Conservation (phyloP, 2,797 vertebrate genomes). For the Acanthopagrus latus region DNA sequence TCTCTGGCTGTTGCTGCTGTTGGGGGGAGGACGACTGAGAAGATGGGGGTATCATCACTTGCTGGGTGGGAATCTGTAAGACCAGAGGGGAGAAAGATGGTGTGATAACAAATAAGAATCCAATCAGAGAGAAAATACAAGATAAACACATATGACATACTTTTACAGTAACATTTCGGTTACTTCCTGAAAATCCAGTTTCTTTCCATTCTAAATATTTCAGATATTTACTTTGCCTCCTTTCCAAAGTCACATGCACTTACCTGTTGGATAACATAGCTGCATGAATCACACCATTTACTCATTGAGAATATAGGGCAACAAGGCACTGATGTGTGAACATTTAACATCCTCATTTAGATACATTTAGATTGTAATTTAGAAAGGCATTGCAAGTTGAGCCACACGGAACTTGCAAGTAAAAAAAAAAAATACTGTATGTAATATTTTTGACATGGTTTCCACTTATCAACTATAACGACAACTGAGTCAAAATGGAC, state of each 20-base stretch:
- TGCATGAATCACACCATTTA: constrained; percentile 20
- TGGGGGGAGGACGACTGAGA: constrained; percentile 71
- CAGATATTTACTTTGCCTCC: constrained; percentile 15
- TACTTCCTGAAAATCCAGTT: constrained; percentile 36
- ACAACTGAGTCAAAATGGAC: constrained; percentile 2
- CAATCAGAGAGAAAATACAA: background rate
- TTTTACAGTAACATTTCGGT: background rate
- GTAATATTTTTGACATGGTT: background rate
- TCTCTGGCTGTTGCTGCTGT: constrained; percentile 72
- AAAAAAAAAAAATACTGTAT: background rate
- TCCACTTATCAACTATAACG: background rate
- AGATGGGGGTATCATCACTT: constrained; percentile 66
- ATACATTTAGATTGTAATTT: background rate
- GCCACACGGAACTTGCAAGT: background rate
- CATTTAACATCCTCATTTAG: background rate
- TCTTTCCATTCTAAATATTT: constrained; percentile 5
- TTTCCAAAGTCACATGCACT: constrained; percentile 42
- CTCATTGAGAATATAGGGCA: background rate
- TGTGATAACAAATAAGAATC: constrained; percentile 15
- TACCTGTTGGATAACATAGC: constrained; percentile 53
- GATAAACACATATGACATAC: constrained; percentile 5
- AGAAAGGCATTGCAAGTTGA: background rate
- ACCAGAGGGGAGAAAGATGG: constrained; percentile 5
- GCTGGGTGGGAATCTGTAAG: constrained; percentile 70
- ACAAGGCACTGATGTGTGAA: background rate